Evolutionary conservation across 1,140 invertebrate species (phyloP).

Genomic region (Trypoxylus dichotomus): DNA sequence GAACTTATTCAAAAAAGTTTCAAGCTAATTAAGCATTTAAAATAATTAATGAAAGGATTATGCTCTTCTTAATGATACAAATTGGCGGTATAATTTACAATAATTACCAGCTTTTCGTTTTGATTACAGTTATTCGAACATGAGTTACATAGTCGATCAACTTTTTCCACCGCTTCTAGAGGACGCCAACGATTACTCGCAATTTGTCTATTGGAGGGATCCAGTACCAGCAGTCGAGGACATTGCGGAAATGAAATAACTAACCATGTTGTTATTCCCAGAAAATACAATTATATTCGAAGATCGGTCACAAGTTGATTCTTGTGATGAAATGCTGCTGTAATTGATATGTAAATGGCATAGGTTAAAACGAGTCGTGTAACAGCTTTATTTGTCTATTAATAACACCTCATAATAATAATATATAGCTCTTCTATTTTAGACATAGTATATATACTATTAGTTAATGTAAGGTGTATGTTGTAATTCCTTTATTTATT

Average conservation of each 20-base stretch:
- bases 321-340: neutral
- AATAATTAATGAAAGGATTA: no score
- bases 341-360: neutral
- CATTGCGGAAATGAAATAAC: slow-evolving; percentile 39
- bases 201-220: slow-evolving; percentile 90
- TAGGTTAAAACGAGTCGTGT: neutral
- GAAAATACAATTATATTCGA: neutral
- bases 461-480: neutral
- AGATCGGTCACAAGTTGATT: neutral
- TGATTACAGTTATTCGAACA: slow-evolving; percentile 80
- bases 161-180: slow-evolving; percentile 81
- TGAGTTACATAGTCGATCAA: slow-evolving; percentile 92
- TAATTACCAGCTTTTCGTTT: neutral
- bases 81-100: no score
- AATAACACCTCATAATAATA: neutral
- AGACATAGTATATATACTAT: neutral
- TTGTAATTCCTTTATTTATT: slow-evolving; percentile 9
- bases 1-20: no score
- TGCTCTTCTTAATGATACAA: no score
- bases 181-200: slow-evolving; percentile 80
- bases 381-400: slow-evolving; percentile 8
- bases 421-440: slow-evolving; percentile 18
- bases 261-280: neutral
- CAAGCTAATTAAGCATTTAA: no score
- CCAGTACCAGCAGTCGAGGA: slow-evolving; percentile 66